A percentile compares a stretch with the other conserved stretches of the same genome.
These are phyloP conservation scores for Bombus turneri DNA, from an alignment of 1,140 invertebrate species.

Conservation along the genomic window DNA sequence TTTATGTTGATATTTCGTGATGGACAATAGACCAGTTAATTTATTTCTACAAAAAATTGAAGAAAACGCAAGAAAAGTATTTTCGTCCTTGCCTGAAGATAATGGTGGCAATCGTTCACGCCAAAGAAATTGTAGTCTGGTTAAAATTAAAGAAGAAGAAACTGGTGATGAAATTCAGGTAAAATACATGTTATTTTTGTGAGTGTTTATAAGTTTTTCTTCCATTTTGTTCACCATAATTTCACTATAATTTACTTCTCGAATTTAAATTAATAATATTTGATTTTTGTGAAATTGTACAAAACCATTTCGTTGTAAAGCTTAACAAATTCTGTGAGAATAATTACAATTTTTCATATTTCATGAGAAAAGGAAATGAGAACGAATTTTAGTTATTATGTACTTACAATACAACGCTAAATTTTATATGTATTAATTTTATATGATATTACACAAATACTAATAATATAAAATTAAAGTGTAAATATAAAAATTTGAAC, in stretches of 20 bases:
- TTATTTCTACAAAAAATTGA: conserved; percentile 1
- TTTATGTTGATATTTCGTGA: conserved; percentile 19
- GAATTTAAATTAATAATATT: too few relatives aligned
- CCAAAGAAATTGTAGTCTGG: conserved; percentile 36
- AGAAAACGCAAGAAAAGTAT: conserved; percentile 4
- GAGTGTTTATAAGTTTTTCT: neutral
- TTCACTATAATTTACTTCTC: neutral
- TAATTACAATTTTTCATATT: neutral
- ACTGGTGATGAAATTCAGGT: conserved; percentile 83
- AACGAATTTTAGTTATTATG: too few relatives aligned
- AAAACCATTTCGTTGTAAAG: too few relatives aligned
- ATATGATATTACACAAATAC: neutral
- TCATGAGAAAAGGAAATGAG: neutral
- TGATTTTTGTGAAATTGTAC: too few relatives aligned
- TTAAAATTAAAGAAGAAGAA: conserved; percentile 82
- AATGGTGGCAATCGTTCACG: conserved; percentile 36
- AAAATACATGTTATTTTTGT: conserved; percentile 44
- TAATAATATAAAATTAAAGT: neutral
- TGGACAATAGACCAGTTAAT: conserved; percentile 15
- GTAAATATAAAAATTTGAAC: neutral
- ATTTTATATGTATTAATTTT: neutral
- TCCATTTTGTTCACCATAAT: neutral
- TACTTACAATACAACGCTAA: neutral
- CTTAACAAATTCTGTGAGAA: neutral
- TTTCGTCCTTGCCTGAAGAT: conserved; percentile 54